A percentile compares a stretch with the other conserved stretches of the same genome.
Conservation (phyloP, 92 coral and sea anemone species). For the Porites cylindrica region DNA sequence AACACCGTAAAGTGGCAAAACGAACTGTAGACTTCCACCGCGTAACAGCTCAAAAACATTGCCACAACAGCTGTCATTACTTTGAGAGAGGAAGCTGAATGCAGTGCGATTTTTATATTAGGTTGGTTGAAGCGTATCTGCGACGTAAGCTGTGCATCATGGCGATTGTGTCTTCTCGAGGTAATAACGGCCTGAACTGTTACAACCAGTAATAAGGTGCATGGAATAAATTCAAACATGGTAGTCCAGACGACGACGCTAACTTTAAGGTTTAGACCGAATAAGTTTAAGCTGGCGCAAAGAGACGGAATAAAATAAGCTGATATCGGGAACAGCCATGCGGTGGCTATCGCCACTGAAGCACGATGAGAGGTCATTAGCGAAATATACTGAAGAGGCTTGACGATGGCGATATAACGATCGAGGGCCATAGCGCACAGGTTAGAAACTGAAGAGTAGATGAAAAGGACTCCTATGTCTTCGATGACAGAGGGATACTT, state of each 20-base stretch:
- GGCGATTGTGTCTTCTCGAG: constrained; percentile 21
- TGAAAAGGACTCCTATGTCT: constrained; percentile 24
- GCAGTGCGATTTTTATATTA: neutral
- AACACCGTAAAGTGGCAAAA: constrained; percentile 30
- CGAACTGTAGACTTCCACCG: constrained; percentile 40
- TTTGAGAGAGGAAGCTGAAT: neutral
- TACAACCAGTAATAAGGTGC: neutral
- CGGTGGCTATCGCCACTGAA: neutral
- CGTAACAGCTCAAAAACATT: constrained; percentile 29
- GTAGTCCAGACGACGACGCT: constrained; percentile 32
- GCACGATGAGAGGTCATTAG: constrained; percentile 23
- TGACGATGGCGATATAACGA: constrained; percentile 43
- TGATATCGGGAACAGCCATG: constrained; percentile 24
- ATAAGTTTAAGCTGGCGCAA: constrained; percentile 18
- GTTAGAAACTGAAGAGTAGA: constrained; percentile 25
- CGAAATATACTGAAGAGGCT: constrained; percentile 31
- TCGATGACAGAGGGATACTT: constrained; percentile 7
- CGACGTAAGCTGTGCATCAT: constrained; percentile 6
- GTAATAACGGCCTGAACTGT: constrained; percentile 1
- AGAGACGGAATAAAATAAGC: constrained; percentile 20
- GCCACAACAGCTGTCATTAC: constrained; percentile 31
- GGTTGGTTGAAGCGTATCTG: constrained; percentile 19
- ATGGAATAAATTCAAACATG: constrained; percentile 28
- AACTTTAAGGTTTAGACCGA: neutral
- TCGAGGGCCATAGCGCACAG: constrained; percentile 42